Base-by-base conservation (phyloP, 1,140 invertebrate species). In the Zaprionus ghesquierei region DNA sequence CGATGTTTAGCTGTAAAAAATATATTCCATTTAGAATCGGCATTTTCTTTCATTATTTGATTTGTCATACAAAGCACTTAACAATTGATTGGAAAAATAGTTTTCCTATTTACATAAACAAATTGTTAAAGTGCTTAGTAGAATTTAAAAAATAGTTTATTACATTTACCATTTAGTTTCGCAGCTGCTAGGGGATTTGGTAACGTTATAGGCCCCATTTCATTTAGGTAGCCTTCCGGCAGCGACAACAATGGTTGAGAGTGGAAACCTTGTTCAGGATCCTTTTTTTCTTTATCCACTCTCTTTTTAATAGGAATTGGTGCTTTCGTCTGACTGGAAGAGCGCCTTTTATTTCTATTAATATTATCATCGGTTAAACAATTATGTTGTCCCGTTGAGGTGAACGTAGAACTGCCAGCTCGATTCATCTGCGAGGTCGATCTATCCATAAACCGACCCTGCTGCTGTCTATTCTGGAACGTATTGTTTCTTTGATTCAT, bases 1-100 rank as follows among this genome's bases (percentile, higher is more conserved):
- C 77, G 61, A 20, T 77, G 80, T 65, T 69, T 46, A 10, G 55
- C 80, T 85, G 81, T n/a, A 77, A 84, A 22, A 38, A 46, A 13
- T 41, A 8, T 9, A 20, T 46, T 25, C 18, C 18, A n/a, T 2
- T 46, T 12, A 41, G 6, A 41, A 3, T n/a, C 13, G 4, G 5
- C 31, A 20, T 60, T 41, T 29, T 20, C 25, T 41, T 9, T 18
- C 23, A 13, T 2, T 8, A 20, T 9, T 41, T 2, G 18, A 41
- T 35, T 6, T 12, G 46, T 33, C 10, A 12, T 44, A 13, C 23
- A 44, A 41, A 54, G 18, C 61, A 64, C 9, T 64, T 29, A 41
- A 64, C 15, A 31, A 62, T 38, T 27, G 46, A 0, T 53, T 15
- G 13, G 10, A 15, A 9, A 22, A 51, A 29, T 5, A 53, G 4